These are phyloP conservation scores for Microcebus ravelobensis DNA, from an alignment of 2,113 vertebrate species.

Conservation along the genomic window DNA sequence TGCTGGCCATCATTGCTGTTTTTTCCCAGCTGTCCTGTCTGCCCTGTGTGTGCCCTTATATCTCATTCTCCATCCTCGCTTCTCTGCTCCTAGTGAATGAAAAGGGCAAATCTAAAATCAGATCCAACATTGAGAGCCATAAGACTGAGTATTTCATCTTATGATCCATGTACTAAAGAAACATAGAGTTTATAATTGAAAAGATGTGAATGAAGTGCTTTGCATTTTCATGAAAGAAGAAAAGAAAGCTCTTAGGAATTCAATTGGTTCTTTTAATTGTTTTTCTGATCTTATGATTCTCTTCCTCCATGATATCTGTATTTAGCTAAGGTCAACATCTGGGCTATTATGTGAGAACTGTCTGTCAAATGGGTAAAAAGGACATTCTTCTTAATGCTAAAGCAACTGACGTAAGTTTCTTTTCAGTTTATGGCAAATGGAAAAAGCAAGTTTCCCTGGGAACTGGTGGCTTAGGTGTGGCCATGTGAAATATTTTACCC, in stretches of 20 bases:
- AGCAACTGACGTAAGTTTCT: conserved; percentile 7
- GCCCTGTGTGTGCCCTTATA: background rate
- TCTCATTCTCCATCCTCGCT: background rate
- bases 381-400: background rate
- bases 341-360: background rate
- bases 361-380: background rate
- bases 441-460: background rate
- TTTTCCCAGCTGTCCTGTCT: background rate
- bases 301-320: background rate
- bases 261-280: background rate
- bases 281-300: background rate
- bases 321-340: background rate
- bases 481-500: background rate
- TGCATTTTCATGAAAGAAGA: background rate
- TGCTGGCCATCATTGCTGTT: background rate
- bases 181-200: conserved; percentile 17
- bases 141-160: background rate
- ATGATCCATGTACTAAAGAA: background rate
- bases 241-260: background rate
- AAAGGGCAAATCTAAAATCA: conserved; percentile 29
- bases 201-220: background rate
- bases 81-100: background rate
- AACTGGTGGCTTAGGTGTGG: background rate
- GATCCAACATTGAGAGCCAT: background rate
- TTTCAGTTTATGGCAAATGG: conserved; percentile 7